Base-by-base conservation (phyloP, 2,113 vertebrate species). In the Embiotoca jacksoni region DNA sequence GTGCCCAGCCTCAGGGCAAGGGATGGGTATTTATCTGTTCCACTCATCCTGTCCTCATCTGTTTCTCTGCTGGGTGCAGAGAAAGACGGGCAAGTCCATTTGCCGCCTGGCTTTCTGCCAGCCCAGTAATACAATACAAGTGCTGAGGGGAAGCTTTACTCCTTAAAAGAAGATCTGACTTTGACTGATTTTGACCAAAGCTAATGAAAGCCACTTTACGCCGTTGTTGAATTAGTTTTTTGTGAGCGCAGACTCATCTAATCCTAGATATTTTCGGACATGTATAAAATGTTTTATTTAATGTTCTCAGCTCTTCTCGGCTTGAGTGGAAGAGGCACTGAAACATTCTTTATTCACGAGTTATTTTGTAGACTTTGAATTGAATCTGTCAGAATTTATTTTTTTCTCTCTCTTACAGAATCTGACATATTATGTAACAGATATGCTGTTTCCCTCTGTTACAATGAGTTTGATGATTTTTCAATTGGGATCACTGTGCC, bases 11-110 rank as follows among this genome's bases (percentile, higher is more conserved):
- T 85, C 56, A 23, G 83, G 84, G 88, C 68, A 84, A 59, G 4
- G 57, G 55, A 81, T 71, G 86, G 49, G 41, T 76, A 77, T 88
- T 86, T 64, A 78, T 88, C 85, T 79, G 54, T 85, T 83, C 79
- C 36, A 75, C 78, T 78, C 68, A 75, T 88, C 58, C 73, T 73
- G 76, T 85, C 72, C 82, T 86, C 87, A 81, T 91, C 82, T 89
- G 49, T 92, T 75, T 82, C 73, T 84, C 72, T 87, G 75, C 75
- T 44, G 74, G 69, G 73, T 52, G 75, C 81, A 86, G 76, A 7
- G 67, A 67, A 74, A 85, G 71, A 81, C 2, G n/a, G 50, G 53
- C 67, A 81, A 82, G 80, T 89, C 80, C 87, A 87, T 88, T 90
- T 90, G 64, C 78, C 78, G 68, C 44, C 52, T 80, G 82, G 84